Percentiles rank a stretch among this genome's conserved stretches.
Evolutionary conservation across 2,888 invertebrate species (phyloP).

Genomic region (Tetanocera ferruginea): DNA sequence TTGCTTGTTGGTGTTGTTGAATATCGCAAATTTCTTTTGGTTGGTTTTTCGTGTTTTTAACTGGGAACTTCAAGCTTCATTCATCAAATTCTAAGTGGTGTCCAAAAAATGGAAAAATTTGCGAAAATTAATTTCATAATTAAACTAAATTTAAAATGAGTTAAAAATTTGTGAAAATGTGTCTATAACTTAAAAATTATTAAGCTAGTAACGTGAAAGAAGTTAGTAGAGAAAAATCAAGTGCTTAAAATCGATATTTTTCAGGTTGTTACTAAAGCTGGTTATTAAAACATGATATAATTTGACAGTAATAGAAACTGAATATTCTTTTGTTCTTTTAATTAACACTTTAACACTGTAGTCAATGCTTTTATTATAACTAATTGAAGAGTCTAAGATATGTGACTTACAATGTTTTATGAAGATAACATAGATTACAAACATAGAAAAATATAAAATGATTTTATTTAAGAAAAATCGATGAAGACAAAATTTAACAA

Average conservation of each 20-base stretch:
- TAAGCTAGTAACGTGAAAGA: not conserved
- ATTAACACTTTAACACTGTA: too few species aligned
- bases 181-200: not conserved
- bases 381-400: too few species aligned
- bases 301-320: not conserved
- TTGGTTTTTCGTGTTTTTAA: not conserved
- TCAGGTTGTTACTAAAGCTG: not conserved
- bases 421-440: too few species aligned
- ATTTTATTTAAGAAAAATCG: conserved; percentile 16
- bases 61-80: not conserved
- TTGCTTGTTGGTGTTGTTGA: conserved; percentile 26
- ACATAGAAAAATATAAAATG: too few species aligned
- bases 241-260: conserved; percentile 7
- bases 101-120: not conserved
- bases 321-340: too few species aligned
- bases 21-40: conserved; percentile 6
- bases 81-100: not conserved
- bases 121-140: not conserved
- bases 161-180: not conserved
- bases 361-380: too few species aligned
- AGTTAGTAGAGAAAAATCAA: not conserved
- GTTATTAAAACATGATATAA: too few species aligned
- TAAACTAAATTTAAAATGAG: not conserved
- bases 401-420: too few species aligned
- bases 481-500: not conserved